These are phyloP conservation scores for Troides aeacus DNA, from an alignment of 2,888 invertebrate species.

Conservation along the genomic window DNA sequence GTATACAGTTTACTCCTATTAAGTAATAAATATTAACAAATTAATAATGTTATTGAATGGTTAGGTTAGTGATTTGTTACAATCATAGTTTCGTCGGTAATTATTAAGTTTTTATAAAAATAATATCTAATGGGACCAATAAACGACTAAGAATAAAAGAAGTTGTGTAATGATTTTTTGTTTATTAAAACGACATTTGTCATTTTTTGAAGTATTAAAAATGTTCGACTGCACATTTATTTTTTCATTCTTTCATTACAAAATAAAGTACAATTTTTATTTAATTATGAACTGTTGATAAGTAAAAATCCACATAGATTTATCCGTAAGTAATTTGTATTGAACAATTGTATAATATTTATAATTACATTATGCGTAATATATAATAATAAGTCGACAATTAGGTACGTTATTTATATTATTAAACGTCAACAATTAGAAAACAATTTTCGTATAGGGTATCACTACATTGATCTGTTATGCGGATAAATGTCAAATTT, in stretches of 20 bases:
- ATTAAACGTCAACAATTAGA: background rate
- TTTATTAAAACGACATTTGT: background rate
- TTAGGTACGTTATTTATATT: too few species aligned
- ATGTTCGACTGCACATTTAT: background rate
- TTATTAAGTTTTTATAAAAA: background rate
- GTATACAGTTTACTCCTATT: background rate
- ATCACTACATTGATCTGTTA: constrained; percentile 22
- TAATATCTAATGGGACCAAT: background rate
- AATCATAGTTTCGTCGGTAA: background rate
- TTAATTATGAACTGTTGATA: too few species aligned
- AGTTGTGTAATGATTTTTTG: background rate
- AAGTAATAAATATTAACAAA: background rate
- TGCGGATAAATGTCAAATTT: constrained; percentile 22
- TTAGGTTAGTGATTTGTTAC: background rate
- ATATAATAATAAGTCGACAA: too few species aligned
- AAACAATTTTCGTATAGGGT: background rate
- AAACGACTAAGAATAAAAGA: background rate
- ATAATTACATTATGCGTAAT: too few species aligned
- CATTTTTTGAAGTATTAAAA: background rate
- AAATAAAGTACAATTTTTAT: too few species aligned
- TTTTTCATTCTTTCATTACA: too few species aligned
- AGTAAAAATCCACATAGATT: too few species aligned
- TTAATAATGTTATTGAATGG: background rate
- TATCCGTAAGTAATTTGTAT: too few species aligned
- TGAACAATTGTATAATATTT: too few species aligned